Conservation (phyloP, 2,797 vertebrate genomes). For the Sebastiscus tertius region DNA sequence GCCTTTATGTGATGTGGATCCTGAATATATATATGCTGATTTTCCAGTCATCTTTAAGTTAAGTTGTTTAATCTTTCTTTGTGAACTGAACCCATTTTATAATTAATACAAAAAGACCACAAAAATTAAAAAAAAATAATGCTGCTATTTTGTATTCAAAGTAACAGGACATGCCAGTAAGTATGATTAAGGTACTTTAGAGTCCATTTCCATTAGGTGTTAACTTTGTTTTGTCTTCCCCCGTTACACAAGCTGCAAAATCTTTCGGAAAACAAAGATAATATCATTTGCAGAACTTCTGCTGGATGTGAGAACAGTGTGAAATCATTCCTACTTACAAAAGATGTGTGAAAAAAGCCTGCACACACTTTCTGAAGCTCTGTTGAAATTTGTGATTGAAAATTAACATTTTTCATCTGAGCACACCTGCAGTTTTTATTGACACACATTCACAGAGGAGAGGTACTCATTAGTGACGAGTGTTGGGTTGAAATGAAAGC, state of each 20-base stretch:
- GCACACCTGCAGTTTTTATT: constrained; percentile 12
- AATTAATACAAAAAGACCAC: neutral
- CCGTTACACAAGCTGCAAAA: neutral
- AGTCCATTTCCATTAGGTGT: neutral
- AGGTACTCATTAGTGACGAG: neutral
- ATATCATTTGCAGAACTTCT: neutral
- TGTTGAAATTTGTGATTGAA: constrained; percentile 2
- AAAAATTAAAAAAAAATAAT: neutral
- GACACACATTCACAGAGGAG: neutral
- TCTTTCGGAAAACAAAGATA: neutral
- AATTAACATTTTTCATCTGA: neutral
- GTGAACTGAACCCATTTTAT: neutral
- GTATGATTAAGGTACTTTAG: neutral
- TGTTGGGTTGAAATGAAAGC: neutral
- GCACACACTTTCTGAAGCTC: neutral
- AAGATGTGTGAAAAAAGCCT: neutral
- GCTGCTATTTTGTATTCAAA: neutral
- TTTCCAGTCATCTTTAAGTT: neutral
- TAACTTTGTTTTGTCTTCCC: neutral
- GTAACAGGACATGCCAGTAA: neutral
- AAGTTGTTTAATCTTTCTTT: neutral
- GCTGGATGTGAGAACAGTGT: neutral
- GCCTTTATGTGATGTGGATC: neutral
- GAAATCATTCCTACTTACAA: neutral
- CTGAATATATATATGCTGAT: neutral